Base-by-base conservation (phyloP, 2,797 vertebrate species). In the Propithecus perrieri region DNA sequence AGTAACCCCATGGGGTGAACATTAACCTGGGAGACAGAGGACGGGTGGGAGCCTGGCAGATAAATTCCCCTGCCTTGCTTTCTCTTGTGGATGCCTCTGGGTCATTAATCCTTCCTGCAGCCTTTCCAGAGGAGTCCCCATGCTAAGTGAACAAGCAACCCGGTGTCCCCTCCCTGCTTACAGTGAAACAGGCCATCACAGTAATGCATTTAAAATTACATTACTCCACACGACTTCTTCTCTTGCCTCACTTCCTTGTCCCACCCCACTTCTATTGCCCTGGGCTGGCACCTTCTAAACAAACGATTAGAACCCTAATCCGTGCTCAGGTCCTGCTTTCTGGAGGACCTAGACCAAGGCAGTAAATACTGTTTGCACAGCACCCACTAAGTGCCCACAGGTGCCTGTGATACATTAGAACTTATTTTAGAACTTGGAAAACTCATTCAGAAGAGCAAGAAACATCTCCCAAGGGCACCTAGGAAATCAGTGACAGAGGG, bases 181-280 rank as follows among this genome's bases (percentile, higher is more conserved):
- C 0, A 1, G 28, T 6, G 61, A 50, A 55, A 38, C 7, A 33
- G 33, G 11, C 9, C 59, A 5, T 26, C 30, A 65, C 17, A 17
- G 71, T 18, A 9, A 43, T 0, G 1, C 43, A 18, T 12, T 48
- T 48, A 48, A 48, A 48, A 48, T 48, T 17, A 24, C 2, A 2
- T 15, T 22, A n/a, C 14, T 41, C 18, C 1, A 0, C 5, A 6
- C 8, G 12, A 28, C 12, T 71, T 71, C 55, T 35, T 33, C 33
- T 78, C 41, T 22, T 17, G 30, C 46, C 81, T 86, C 38, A 0
- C 35, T 61, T 57, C 43, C 30, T 67, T 79, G 35, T 18, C 2
- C 9, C 4, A 11, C 61, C 30, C 85, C 41, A 4, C 9, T 67
- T 48, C 24, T 43, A 33, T 22, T 1, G 53, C 17, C 43, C 59